These are phyloP conservation scores for Escarpia spicata DNA, from an alignment of 2,888 invertebrate genomes.

Conservation along the genomic window DNA sequence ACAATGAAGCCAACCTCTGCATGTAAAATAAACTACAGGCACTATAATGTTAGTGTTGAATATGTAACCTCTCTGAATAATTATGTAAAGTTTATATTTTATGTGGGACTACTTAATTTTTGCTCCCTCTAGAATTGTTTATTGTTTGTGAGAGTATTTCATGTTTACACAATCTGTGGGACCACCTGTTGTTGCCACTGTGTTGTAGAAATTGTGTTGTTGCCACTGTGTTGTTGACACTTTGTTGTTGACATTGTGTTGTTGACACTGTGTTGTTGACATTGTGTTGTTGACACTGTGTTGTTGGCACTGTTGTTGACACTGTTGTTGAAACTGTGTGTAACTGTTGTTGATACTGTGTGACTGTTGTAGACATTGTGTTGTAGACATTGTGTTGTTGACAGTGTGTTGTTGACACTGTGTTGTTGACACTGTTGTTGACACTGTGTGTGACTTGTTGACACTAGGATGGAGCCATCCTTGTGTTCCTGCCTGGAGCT, in stretches of 20 bases:
- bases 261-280: too few species aligned
- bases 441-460: too few species aligned
- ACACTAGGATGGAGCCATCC: constrained; percentile 77
- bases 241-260: not conserved
- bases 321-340: too few species aligned
- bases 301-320: too few species aligned
- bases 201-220: not conserved
- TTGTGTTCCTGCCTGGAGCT: constrained; percentile 87
- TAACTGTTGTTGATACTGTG: too few species aligned
- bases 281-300: too few species aligned
- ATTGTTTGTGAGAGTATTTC: not conserved
- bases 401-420: too few species aligned
- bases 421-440: too few species aligned
- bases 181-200: not conserved
- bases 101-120: not conserved
- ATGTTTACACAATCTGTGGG: not conserved
- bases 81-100: not conserved
- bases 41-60: not conserved
- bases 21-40: not conserved
- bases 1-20: not conserved
- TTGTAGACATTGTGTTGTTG: too few species aligned
- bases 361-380: too few species aligned
- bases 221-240: not conserved
- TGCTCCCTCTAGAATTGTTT: not conserved
- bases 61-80: not conserved